Percentiles rank a stretch among this genome's conserved stretches.
phyloP scores from a whole-genome alignment of 2,888 invertebrate genomes.

The Eristalis pertinax region DNA sequence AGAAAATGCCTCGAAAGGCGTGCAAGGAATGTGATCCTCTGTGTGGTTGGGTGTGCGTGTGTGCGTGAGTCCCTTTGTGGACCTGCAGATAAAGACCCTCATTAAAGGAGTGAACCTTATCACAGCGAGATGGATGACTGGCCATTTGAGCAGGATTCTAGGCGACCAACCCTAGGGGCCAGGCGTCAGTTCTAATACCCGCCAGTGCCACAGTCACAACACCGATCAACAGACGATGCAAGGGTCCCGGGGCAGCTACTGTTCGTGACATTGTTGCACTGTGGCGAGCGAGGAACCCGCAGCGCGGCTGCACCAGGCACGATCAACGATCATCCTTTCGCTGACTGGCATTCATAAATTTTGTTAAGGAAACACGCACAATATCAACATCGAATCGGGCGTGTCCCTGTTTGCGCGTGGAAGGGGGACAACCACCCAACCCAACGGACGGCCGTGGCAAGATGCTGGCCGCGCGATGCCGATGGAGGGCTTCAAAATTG shows the following conservation, averaged over 20 bases:
- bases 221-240: constrained; percentile 35
- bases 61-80: neutral
- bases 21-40: neutral
- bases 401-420: constrained; percentile 44
- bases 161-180: neutral
- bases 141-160: neutral
- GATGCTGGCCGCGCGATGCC: constrained; percentile 2
- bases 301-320: constrained; percentile 17
- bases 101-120: constrained; percentile 38
- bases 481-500: constrained; percentile 63
- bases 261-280: constrained; percentile 53
- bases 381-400: constrained; percentile 65
- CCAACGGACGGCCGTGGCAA: neutral
- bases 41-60: neutral
- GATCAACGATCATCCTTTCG: constrained; percentile 15
- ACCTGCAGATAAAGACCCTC: constrained; percentile 53
- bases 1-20: neutral
- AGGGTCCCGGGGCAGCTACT: constrained; percentile 35
- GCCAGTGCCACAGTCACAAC: constrained; percentile 58
- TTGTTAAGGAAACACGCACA: constrained; percentile 68
- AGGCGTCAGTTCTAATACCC: neutral
- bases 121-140: neutral
- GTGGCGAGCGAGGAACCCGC: constrained; percentile 1
- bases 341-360: constrained; percentile 61
- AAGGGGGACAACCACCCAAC: constrained; percentile 7